A percentile compares a stretch with the other conserved stretches of the same genome.
Conservation (phyloP, 2,113 vertebrate genomes). For the Herpailurus yagouaroundi region DNA sequence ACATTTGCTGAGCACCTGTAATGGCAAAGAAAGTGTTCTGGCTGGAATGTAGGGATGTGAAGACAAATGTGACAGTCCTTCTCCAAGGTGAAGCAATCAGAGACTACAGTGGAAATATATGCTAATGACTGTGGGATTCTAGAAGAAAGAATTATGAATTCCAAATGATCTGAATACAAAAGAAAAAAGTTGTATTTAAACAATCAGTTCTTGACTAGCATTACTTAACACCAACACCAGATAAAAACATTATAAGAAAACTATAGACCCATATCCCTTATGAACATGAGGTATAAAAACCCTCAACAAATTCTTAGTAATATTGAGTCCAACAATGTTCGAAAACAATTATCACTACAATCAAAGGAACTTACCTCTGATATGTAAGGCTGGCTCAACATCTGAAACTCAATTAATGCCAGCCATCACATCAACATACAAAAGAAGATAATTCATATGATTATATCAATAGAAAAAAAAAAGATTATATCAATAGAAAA, state of each 20-base stretch:
- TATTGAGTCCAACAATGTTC: neutral
- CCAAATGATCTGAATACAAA: neutral
- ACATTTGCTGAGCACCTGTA: neutral
- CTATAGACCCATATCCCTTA: neutral
- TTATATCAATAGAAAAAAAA: neutral
- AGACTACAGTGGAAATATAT: neutral
- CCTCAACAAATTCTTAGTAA: neutral
- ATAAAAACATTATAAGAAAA: neutral
- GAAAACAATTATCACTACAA: neutral
- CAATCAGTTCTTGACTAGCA: neutral
- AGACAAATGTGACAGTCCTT: neutral
- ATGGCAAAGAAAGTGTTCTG: neutral
- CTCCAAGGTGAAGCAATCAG: neutral
- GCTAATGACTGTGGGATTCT: neutral
- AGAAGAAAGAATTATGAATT: conserved; percentile 34
- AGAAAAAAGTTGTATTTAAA: neutral
- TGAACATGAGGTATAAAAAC: neutral
- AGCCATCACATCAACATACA: neutral
- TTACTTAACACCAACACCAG: neutral
- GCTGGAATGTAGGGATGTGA: neutral
- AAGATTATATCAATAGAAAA: neutral
- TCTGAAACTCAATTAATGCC: neutral
- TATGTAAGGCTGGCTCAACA: neutral
- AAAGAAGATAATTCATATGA: neutral
- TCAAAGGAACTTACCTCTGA: neutral